Evolutionary conservation across 2,888 invertebrate species (phyloP), one percentile per base, ranked within the genome.

Genomic region (Monochamus alternatus): DNA sequence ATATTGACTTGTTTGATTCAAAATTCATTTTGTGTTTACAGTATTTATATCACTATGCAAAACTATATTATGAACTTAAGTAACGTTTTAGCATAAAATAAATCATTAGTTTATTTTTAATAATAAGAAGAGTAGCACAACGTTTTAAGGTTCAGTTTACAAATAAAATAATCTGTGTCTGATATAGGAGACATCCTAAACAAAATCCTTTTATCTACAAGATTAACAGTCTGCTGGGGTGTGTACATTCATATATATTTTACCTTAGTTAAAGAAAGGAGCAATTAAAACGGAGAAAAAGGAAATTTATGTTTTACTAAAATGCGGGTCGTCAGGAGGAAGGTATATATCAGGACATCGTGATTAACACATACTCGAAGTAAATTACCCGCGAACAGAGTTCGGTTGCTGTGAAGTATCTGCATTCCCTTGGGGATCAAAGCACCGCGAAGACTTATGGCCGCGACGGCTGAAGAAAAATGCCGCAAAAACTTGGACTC

Each of bases 341-440:
- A 71, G 62, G 71, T 71, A 71, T 71, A 59, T 71, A 71, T 71
- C 71, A 71, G 71, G 71, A n/a, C 62, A 71, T 59, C 71, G 71
- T 71, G 71, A 71, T 71, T 71, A 71, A 71, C 71, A 71, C 71
- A 71, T 71, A 71, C 71, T 71, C 47, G 63, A 59, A 71, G 31
- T 86, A 85, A 86, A 86, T 87, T 86, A 86, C 84, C 85, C 85
- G 87, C 84, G 85, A 86, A 87, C 85, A 84, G 84, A 78, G 76
- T 77, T 77, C 78, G 78, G 77, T 80, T 76, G 79, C 80, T 81
- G 83, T 82, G 81, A 82, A 81, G 82, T 84, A 84, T 85, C 84
- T 86, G 84, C 85, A 86, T 86, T 86, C 85, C 84, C 83, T 77
- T 75, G 74, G 77, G 84, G 86, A 86, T 86, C 86, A 86, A 86